Evolutionary conservation across 2,797 vertebrate species (phyloP).

Genomic region (Morelia viridis): DNA sequence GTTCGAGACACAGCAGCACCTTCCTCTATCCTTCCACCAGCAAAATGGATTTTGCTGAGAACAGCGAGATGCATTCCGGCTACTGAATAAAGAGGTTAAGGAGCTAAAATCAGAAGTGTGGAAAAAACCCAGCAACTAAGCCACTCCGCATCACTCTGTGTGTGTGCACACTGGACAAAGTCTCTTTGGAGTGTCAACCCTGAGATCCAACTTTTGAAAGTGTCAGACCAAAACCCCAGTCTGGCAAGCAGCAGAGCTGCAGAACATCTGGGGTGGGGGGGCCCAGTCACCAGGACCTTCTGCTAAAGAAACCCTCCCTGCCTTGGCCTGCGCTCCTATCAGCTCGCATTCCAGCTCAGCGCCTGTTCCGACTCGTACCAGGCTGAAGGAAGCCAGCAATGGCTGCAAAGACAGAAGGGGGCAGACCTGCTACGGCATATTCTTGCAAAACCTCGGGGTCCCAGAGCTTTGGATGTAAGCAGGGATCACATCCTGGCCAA

Average conservation of each 20-base stretch:
- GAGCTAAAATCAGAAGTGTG: not conserved
- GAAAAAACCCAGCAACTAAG: not conserved
- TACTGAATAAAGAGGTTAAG: not conserved
- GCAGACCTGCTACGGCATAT: too few relatives aligned
- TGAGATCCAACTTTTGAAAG: not conserved
- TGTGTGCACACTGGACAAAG: not conserved
- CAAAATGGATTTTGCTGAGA: not conserved
- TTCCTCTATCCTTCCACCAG: not conserved
- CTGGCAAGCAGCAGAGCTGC: not conserved
- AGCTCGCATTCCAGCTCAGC: not conserved
- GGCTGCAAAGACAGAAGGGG: too few relatives aligned
- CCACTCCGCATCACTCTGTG: not conserved
- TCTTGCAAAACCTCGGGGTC: too few relatives aligned
- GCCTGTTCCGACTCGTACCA: not conserved
- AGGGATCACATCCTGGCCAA: too few relatives aligned
- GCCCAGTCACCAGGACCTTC: fast-evolving
- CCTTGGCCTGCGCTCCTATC: not conserved
- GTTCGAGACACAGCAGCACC: not conserved
- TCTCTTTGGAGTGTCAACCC: not conserved
- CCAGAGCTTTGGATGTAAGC: too few relatives aligned
- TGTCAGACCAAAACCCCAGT: not conserved
- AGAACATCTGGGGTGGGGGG: too few relatives aligned
- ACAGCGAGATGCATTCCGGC: not conserved
- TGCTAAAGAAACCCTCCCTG: not conserved
- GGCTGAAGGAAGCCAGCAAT: not conserved